Conservation (phyloP, 2,888 invertebrate genomes). For the Eledona agricola region DNA sequence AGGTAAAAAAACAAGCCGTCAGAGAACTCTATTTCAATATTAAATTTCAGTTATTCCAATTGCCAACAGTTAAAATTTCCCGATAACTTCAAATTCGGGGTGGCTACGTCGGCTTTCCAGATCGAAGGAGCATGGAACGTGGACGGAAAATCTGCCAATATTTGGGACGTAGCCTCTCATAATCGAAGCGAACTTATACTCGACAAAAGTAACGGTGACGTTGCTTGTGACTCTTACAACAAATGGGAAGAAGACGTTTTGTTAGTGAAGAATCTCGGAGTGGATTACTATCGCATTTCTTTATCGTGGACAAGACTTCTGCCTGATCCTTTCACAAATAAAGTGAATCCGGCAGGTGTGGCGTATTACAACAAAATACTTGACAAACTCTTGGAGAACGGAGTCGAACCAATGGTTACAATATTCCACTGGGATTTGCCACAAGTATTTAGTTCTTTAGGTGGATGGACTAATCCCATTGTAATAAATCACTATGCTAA, state of each 20-base stretch:
- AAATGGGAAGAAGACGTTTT: slow-evolving; percentile 69
- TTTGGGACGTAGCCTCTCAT: slow-evolving; percentile 34
- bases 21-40: background rate
- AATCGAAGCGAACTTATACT: slow-evolving; percentile 59
- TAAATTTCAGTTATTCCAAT: slow-evolving; percentile 1
- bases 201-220: slow-evolving; percentile 68
- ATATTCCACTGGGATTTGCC: slow-evolving; percentile 51
- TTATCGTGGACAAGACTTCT: slow-evolving; percentile 54
- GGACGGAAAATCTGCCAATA: slow-evolving; percentile 33
- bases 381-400: slow-evolving; percentile 70
- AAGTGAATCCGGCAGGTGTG: slow-evolving; percentile 74
- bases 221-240: slow-evolving; percentile 73
- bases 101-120: slow-evolving; percentile 40
- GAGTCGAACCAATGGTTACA: slow-evolving; percentile 45
- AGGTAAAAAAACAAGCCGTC: no score
- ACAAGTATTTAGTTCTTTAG: slow-evolving; percentile 60
- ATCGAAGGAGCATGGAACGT: slow-evolving; percentile 43
- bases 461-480: slow-evolving; percentile 71
- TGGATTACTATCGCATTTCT: slow-evolving; percentile 63
- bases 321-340: slow-evolving; percentile 69
- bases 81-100: slow-evolving; percentile 38
- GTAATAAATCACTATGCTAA: slow-evolving; percentile 72
- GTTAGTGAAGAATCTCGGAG: slow-evolving; percentile 66
- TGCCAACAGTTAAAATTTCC: slow-evolving; percentile 29
- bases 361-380: slow-evolving; percentile 79